Evolutionary conservation across 2,113 vertebrate genomes (phyloP).

Genomic region (Hucho hucho): DNA sequence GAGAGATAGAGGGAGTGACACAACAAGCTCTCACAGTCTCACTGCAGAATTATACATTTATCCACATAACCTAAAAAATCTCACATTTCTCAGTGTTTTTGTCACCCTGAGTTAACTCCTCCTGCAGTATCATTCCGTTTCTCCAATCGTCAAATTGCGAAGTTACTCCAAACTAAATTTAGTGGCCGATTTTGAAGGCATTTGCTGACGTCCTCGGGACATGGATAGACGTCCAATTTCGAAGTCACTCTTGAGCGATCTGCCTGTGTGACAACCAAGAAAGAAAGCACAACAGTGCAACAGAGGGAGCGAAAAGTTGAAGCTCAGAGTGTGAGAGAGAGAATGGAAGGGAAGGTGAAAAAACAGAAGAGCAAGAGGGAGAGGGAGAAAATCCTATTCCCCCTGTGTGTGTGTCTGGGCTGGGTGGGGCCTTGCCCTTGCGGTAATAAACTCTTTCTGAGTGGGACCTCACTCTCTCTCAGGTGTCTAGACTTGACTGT

Average conservation of each 20-base stretch:
- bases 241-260: too few relatives aligned
- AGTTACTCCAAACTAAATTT: too few relatives aligned
- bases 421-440: not conserved
- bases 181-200: too few relatives aligned
- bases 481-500: too few relatives aligned
- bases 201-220: too few relatives aligned
- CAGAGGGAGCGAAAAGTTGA: conserved; percentile 1
- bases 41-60: too few relatives aligned
- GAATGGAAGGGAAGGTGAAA: conserved; percentile 14
- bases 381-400: conserved; percentile 52
- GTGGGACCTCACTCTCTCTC: not conserved
- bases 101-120: too few relatives aligned
- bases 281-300: conserved; percentile 1
- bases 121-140: too few relatives aligned
- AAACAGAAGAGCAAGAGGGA: conserved; percentile 20
- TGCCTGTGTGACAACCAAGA: not conserved
- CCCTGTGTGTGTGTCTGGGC: conserved; percentile 34
- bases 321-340: conserved; percentile 33
- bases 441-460: not conserved
- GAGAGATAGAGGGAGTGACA: conserved; percentile 29
- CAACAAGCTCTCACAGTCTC: conserved; percentile 31
- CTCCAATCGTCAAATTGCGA: too few relatives aligned
- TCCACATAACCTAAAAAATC: too few relatives aligned
- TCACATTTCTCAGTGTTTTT: too few relatives aligned
- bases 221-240: too few relatives aligned